Evolutionary conservation across 2,797 vertebrate species (phyloP).

Genomic region (Coluber constrictor): DNA sequence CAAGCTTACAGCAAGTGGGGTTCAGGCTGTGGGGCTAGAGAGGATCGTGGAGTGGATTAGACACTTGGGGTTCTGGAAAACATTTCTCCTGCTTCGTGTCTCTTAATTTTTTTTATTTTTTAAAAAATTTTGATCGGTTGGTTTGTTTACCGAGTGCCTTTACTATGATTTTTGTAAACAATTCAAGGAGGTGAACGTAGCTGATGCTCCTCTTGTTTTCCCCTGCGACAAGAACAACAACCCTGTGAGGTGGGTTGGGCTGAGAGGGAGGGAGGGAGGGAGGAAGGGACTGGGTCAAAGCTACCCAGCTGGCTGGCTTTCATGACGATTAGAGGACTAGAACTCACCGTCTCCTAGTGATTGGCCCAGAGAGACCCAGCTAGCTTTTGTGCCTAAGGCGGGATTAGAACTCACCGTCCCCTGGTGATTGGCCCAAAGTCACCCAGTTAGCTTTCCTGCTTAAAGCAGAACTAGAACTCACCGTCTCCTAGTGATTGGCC

Average conservation of each 20-base stretch:
- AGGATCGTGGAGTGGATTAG: background rate
- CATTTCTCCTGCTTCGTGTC: fast-evolving
- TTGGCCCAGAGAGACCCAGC: no score
- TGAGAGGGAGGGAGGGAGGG: background rate
- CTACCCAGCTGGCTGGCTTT: background rate
- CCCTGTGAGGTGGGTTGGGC: background rate
- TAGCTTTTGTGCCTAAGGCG: no score
- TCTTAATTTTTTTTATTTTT: background rate
- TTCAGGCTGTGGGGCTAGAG: background rate
- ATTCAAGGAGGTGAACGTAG: background rate
- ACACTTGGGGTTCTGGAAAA: background rate
- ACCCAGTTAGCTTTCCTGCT: fast-evolving
- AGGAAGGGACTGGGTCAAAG: background rate
- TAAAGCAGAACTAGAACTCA: background rate
- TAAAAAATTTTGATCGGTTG: background rate
- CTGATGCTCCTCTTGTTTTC: background rate
- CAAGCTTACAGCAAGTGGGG: background rate
- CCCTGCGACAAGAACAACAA: background rate
- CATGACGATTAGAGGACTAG: background rate
- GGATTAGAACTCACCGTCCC: no score
- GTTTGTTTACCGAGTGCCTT: background rate
- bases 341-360: no score
- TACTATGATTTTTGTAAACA: background rate
- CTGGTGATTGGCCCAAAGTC: background rate
- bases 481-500: background rate